Evolutionary conservation across 2,797 vertebrate genomes (phyloP).

Genomic region (Scleropages formosus): DNA sequence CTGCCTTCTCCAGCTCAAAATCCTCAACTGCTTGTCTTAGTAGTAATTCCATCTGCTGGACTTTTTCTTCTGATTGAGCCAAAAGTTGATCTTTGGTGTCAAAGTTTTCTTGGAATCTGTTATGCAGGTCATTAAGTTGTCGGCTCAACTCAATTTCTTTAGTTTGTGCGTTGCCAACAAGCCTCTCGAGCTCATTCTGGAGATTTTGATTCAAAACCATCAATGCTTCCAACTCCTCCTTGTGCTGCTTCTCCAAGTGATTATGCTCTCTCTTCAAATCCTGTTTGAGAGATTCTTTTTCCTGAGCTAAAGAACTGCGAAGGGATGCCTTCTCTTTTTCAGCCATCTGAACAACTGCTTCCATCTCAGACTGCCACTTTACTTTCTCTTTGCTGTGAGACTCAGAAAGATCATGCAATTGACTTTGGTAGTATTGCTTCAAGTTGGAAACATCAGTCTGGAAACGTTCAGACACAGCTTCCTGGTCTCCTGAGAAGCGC

Average conservation of each 20-base stretch:
- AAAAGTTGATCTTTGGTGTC: conserved; percentile 58
- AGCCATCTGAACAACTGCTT: conserved; percentile 61
- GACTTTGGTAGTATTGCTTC: conserved; percentile 64
- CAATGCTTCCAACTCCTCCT: conserved; percentile 63
- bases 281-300: conserved; percentile 51
- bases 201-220: conserved; percentile 67
- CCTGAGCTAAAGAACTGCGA: conserved; percentile 57
- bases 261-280: conserved; percentile 62
- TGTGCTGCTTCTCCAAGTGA: conserved; percentile 64
- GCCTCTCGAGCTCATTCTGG: conserved; percentile 65
- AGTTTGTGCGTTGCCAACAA: conserved; percentile 56
- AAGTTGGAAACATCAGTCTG: conserved; percentile 66
- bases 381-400: conserved; percentile 65
- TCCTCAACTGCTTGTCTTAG: conserved; percentile 64
- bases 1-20: conserved; percentile 65
- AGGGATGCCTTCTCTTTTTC: conserved; percentile 58
- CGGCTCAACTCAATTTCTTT: conserved; percentile 66
- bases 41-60: conserved; percentile 52
- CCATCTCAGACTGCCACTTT: conserved; percentile 70
- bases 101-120: conserved; percentile 60
- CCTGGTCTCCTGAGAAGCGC: conserved; percentile 75
- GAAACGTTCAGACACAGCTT: conserved; percentile 67
- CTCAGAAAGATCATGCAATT: conserved; percentile 65
- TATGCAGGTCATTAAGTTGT: conserved; percentile 70
- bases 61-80: conserved; percentile 53